Conservation (phyloP, 2,797 vertebrate genomes). For the Hapalemur alaotrensis region DNA sequence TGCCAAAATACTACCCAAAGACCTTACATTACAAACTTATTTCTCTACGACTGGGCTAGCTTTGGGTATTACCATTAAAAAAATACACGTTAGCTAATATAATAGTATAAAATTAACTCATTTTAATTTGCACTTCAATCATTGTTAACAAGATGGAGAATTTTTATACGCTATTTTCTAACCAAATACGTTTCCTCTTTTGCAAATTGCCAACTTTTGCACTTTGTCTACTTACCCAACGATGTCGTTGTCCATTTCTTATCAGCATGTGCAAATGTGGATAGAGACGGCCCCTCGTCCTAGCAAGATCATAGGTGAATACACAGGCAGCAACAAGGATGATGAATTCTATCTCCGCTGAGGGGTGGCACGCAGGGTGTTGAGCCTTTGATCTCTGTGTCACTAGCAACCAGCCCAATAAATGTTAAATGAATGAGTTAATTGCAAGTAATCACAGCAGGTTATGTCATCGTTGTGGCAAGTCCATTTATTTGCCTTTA, state of each 20-base stretch:
- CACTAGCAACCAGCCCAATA: background rate
- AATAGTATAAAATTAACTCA: background rate
- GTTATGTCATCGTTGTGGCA: background rate
- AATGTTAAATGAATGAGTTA: background rate
- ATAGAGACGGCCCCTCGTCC: background rate
- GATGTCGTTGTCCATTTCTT: background rate
- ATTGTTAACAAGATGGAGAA: background rate
- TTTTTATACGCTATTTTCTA: background rate
- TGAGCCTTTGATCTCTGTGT: background rate
- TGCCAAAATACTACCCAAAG: background rate
- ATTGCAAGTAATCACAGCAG: background rate
- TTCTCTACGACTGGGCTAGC: background rate
- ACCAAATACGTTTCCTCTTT: background rate
- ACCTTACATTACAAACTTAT: background rate
- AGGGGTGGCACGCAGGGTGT: accelerated
- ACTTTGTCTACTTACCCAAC: background rate
- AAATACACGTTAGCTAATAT: background rate
- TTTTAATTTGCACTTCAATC: background rate
- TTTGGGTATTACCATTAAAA: background rate
- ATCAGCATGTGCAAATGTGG: background rate
- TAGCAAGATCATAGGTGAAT: background rate
- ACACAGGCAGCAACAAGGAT: background rate
- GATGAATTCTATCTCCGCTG: background rate
- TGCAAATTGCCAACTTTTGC: background rate
- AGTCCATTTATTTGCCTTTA: background rate